These are phyloP conservation scores for Ephydatia muelleri DNA, from an alignment of 37 sponge, comb jelly and placozoan genomes.

Conservation along the genomic window DNA sequence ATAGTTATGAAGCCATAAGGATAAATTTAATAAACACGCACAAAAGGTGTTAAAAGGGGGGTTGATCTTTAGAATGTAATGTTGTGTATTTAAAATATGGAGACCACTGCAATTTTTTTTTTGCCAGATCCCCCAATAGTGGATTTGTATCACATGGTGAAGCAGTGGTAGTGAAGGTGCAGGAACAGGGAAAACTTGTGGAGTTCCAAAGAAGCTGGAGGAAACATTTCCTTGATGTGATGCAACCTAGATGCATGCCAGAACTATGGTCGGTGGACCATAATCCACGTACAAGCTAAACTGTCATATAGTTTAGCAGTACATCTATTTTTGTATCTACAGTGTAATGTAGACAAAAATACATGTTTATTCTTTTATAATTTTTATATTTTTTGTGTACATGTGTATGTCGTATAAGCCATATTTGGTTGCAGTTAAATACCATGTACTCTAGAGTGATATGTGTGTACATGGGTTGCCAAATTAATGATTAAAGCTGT, in stretches of 20 bases:
- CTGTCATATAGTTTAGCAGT: background rate
- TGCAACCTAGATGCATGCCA: slow-evolving; percentile 75
- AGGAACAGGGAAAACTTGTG: slow-evolving; percentile 32
- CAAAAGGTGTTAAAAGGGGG: too few relatives aligned
- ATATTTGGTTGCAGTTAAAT: too few relatives aligned
- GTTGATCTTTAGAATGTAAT: too few relatives aligned
- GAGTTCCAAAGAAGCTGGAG: slow-evolving; percentile 78
- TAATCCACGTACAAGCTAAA: slow-evolving; percentile 31
- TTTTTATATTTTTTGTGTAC: too few relatives aligned
- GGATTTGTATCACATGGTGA: slow-evolving; percentile 62
- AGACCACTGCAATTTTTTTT: background rate
- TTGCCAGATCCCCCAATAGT: slow-evolving; percentile 26
- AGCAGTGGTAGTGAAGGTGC: slow-evolving; percentile 49
- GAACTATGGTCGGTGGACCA: slow-evolving; percentile 71
- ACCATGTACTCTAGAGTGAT: too few relatives aligned
- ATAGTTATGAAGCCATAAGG: too few relatives aligned
- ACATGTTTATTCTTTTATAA: too few relatives aligned
- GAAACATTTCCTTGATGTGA: slow-evolving; percentile 72
- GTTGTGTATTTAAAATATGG: background rate
- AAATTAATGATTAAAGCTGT: too few relatives aligned
- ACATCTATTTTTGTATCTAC: background rate
- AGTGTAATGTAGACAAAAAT: too few relatives aligned
- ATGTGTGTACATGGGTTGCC: too few relatives aligned
- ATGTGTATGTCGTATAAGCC: too few relatives aligned
- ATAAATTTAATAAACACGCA: too few relatives aligned